These are phyloP conservation scores for Sisor rabdophorus DNA, from an alignment of 2,113 vertebrate genomes.

Conservation along the genomic window DNA sequence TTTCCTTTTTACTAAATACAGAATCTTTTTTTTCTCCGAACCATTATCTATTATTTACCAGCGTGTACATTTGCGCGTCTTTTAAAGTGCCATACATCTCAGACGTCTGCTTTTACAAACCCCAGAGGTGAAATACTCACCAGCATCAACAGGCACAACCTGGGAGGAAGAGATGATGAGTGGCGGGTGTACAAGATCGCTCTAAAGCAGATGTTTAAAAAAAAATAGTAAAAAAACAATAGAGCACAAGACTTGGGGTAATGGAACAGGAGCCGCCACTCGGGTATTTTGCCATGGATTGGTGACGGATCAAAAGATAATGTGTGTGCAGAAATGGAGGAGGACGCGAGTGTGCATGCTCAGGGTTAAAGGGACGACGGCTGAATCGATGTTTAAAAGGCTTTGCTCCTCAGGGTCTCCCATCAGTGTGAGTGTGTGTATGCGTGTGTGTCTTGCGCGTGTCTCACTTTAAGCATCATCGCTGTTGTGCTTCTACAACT, in stretches of 20 bases:
- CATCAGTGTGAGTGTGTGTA: neutral
- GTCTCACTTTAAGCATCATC: neutral
- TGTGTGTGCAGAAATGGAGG: constrained; percentile 10
- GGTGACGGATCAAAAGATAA: constrained; percentile 39
- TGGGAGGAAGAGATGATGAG: constrained; percentile 47
- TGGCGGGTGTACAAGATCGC: neutral
- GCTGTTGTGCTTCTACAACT: neutral
- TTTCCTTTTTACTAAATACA: constrained; percentile 38
- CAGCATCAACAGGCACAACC: neutral
- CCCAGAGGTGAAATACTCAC: constrained; percentile 1
- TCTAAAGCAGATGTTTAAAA: neutral
- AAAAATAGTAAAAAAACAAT: constrained; percentile 32
- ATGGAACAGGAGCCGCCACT: constrained; percentile 46
- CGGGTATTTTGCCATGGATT: constrained; percentile 46
- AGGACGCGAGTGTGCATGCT: constrained; percentile 29
- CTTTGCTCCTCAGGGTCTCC: constrained; percentile 34
- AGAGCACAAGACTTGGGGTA: constrained; percentile 3
- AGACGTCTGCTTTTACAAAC: constrained; percentile 15
- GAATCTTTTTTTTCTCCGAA: constrained; percentile 17
- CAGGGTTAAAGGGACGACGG: constrained; percentile 33
- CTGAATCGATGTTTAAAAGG: constrained; percentile 51
- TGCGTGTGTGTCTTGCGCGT: constrained; percentile 8
- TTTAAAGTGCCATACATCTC: neutral
- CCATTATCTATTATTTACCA: constrained; percentile 44
- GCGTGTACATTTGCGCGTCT: neutral